Evolutionary conservation across 2,797 vertebrate species (phyloP).

Genomic region (Balearica regulorum): DNA sequence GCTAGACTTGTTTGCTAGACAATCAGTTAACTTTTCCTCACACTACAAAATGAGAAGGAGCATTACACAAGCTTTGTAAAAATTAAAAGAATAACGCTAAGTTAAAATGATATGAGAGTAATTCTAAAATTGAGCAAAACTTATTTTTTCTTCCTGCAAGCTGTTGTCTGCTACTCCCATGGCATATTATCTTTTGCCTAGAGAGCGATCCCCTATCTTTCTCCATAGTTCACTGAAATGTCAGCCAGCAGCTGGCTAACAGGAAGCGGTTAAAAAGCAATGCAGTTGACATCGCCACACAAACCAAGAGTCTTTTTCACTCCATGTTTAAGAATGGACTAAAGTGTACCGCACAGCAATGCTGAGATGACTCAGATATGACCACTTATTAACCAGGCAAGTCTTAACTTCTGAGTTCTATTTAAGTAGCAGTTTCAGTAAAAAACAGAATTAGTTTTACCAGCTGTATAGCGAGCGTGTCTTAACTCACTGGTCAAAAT

Average conservation of each 20-base stretch:
- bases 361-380: conserved; percentile 16
- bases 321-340: neutral
- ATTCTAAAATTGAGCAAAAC: neutral
- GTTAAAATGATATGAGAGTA: neutral
- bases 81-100: neutral
- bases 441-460: neutral
- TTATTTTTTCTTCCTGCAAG: neutral
- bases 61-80: neutral
- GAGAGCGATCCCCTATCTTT: conserved; percentile 2
- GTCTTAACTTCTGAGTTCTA: neutral
- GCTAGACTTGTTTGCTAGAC: conserved; percentile 58
- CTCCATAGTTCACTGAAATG: conserved; percentile 55
- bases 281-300: conserved; percentile 47
- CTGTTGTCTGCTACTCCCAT: neutral
- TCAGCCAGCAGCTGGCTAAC: conserved; percentile 59
- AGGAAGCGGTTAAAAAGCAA: conserved; percentile 57
- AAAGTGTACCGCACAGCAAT: neutral
- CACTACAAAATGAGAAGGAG: neutral
- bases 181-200: neutral
- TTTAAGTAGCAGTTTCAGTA: neutral
- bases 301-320: neutral
- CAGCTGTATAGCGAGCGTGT: neutral
- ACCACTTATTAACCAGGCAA: neutral
- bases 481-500: neutral
- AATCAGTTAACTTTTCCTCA: conserved; percentile 41